A percentile compares a stretch with the other conserved stretches of the same genome.
Conservation (phyloP, 2,888 invertebrate species). For the Nebria salina region DNA sequence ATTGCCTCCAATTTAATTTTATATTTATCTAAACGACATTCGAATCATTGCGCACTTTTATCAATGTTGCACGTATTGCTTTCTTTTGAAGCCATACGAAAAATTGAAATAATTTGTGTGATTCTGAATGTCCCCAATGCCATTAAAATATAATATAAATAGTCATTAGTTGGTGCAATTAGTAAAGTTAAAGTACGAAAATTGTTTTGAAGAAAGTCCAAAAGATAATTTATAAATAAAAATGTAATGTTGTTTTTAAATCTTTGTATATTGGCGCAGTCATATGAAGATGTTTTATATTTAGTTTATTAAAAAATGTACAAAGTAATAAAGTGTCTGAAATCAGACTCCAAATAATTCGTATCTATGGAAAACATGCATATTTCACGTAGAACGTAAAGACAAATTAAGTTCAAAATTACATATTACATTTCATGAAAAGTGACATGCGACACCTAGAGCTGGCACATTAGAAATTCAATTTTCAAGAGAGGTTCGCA, state of each 20-base stretch:
- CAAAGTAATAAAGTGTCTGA: not conserved
- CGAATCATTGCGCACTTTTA: not conserved
- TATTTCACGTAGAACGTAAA: slow-evolving; percentile 6
- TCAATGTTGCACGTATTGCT: not conserved
- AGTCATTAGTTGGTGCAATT: not conserved
- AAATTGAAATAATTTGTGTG: not conserved
- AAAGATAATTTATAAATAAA: not conserved
- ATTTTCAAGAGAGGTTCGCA: slow-evolving; percentile 22
- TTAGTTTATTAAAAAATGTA: not conserved
- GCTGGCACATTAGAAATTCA: slow-evolving; percentile 33
- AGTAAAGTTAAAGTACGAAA: not conserved
- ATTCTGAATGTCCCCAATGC: not conserved
- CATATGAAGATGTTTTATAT: too few relatives aligned
- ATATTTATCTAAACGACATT: slow-evolving; percentile 22
- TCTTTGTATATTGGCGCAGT: too few relatives aligned
- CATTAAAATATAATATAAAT: not conserved
- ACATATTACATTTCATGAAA: slow-evolving; percentile 15
- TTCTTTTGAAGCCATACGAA: not conserved
- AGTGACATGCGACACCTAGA: slow-evolving; percentile 24
- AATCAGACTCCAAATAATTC: not conserved
- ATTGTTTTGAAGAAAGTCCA: not conserved
- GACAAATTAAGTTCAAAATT: not conserved
- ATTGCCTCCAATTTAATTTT: slow-evolving; percentile 28
- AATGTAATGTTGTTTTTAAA: too few relatives aligned
- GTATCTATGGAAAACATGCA: not conserved